Evolutionary conservation across 64 coral and sea anemone genomes (phyloP).

Genomic region (Pocillopora verrucosa): DNA sequence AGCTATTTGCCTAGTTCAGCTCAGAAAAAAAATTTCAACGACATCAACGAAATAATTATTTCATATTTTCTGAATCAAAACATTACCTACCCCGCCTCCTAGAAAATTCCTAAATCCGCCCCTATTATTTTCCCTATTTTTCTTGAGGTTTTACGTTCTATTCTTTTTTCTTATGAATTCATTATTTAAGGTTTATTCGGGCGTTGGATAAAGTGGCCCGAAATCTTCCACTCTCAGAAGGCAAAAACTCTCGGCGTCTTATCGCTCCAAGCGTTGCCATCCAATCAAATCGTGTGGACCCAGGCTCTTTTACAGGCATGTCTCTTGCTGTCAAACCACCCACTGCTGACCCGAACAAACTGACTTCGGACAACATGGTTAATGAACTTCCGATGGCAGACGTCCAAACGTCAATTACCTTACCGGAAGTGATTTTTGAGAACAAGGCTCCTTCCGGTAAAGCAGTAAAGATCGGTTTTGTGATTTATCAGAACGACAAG

Average conservation of each 20-base stretch:
- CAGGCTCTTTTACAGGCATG: constrained; percentile 43
- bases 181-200: constrained; percentile 23
- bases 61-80: no score
- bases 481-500: constrained; percentile 59
- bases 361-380: constrained; percentile 15
- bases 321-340: constrained; percentile 25
- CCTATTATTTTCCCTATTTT: no score
- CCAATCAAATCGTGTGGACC: constrained; percentile 40
- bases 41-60: no score
- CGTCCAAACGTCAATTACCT: constrained; percentile 33
- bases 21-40: no score
- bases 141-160: neutral
- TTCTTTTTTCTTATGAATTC: neutral
- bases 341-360: constrained; percentile 17
- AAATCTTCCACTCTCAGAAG: constrained; percentile 25
- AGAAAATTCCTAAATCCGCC: no score
- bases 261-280: constrained; percentile 20
- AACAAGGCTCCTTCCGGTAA: neutral
- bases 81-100: no score
- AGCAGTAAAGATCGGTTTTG: constrained; percentile 27
- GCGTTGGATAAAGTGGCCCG: constrained; percentile 35
- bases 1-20: no score
- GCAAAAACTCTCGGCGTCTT: constrained; percentile 31
- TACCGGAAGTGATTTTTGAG: constrained; percentile 43
- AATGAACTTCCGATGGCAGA: constrained; percentile 26